Percentiles rank a stretch among this genome's conserved stretches.
phyloP scores from a whole-genome alignment of 2,888 invertebrate genomes.

The Cephalotes varians region DNA sequence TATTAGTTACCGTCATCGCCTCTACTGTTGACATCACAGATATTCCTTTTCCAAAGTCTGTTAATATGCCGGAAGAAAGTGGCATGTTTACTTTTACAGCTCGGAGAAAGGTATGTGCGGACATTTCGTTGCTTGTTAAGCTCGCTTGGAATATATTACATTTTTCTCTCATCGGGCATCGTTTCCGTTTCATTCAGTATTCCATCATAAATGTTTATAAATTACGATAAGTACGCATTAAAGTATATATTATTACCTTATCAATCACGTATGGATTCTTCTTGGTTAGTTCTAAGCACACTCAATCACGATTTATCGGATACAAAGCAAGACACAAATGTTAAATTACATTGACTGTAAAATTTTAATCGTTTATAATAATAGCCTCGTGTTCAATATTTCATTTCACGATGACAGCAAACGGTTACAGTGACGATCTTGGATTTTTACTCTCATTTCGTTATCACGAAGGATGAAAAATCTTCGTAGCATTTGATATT shows the following conservation, averaged over 20 bases:
- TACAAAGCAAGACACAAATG: slow-evolving; percentile 6
- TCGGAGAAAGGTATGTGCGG: slow-evolving; percentile 71
- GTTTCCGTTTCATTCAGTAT: slow-evolving; percentile 58
- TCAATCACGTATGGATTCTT: slow-evolving; percentile 24
- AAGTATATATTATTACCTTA: slow-evolving; percentile 4
- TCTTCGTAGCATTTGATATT: slow-evolving; percentile 1
- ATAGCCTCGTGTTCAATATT: slow-evolving; percentile 2
- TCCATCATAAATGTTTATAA: slow-evolving; percentile 22
- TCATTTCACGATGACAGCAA: not conserved
- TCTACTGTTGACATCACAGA: slow-evolving; percentile 53
- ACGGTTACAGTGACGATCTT: not conserved
- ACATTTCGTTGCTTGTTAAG: slow-evolving; percentile 71
- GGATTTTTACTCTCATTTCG: slow-evolving; percentile 9
- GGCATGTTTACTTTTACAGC: slow-evolving; percentile 62
- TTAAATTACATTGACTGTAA: not conserved
- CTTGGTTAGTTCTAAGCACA: slow-evolving; percentile 12
- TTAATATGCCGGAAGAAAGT: slow-evolving; percentile 71
- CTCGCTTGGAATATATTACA: slow-evolving; percentile 66
- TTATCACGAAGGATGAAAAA: slow-evolving; percentile 20
- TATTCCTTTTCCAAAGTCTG: slow-evolving; percentile 63
- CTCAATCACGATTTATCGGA: slow-evolving; percentile 18
- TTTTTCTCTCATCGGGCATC: slow-evolving; percentile 60
- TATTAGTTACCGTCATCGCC: slow-evolving; percentile 50
- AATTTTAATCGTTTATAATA: slow-evolving; percentile 14
- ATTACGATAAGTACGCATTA: not conserved